phyloP scores from a whole-genome alignment of 2,113 vertebrate species.

The Cacatua alba region DNA sequence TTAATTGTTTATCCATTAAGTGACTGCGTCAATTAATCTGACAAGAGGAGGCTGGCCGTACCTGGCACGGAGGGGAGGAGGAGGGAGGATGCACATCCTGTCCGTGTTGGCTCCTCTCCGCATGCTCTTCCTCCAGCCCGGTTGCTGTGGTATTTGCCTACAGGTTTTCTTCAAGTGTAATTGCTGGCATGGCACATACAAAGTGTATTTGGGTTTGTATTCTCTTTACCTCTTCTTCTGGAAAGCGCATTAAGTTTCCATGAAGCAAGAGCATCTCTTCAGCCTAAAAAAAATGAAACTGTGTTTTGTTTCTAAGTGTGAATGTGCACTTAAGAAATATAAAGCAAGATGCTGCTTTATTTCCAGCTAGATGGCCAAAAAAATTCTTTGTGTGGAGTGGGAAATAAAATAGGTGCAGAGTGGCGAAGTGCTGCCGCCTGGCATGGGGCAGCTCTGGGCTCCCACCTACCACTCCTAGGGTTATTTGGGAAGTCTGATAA shows the following conservation, averaged over 20 bases:
- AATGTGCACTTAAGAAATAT: not conserved
- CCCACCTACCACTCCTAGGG: fast-evolving
- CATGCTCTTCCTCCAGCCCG: not conserved
- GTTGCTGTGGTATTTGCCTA: not conserved
- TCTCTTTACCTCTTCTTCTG: not conserved
- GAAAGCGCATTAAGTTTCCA: not conserved
- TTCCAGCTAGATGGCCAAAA: not conserved
- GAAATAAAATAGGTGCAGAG: not conserved
- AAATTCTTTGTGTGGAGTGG: fast-evolving
- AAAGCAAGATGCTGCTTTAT: not conserved
- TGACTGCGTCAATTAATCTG: not conserved
- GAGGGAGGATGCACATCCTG: not conserved
- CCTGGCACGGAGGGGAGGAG: not conserved
- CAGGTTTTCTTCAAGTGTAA: not conserved
- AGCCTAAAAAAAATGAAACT: not conserved
- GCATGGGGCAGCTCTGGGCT: not conserved
- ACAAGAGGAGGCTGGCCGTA: not conserved
- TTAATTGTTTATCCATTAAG: conserved; percentile 70
- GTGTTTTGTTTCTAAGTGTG: not conserved
- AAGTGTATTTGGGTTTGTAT: not conserved
- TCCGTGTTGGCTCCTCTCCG: not conserved
- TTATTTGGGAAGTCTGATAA: not conserved
- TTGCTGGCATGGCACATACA: fast-evolving
- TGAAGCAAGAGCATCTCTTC: not conserved
- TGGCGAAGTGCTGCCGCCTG: fast-evolving